Evolutionary conservation across 2,113 vertebrate species (phyloP).

Genomic region (Sebastes fasciatus): DNA sequence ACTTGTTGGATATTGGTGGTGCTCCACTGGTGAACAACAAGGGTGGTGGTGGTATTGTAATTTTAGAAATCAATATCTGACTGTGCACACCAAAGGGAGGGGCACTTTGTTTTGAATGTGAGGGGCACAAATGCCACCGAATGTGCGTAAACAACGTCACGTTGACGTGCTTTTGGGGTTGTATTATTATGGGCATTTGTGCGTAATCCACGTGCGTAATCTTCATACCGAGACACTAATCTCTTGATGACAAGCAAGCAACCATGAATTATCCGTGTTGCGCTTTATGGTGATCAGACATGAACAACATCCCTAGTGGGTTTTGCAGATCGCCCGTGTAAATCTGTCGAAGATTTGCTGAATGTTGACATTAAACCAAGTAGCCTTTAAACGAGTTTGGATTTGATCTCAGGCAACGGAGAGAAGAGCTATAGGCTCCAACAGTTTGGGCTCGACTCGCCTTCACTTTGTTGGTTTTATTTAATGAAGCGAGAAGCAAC

Average conservation of each 20-base stretch:
- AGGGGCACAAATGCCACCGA: slow-evolving; percentile 14
- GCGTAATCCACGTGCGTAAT: slow-evolving; percentile 23
- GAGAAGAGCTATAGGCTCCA: background rate
- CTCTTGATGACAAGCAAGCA: background rate
- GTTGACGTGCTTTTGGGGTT: slow-evolving; percentile 19
- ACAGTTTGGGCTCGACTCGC: background rate
- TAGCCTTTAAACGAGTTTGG: background rate
- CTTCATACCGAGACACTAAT: background rate
- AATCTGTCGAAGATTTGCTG: background rate
- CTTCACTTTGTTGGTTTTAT: slow-evolving; percentile 19
- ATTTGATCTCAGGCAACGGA: background rate
- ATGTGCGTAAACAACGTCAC: slow-evolving; percentile 35
- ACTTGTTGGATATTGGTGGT: too few species aligned
- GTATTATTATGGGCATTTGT: slow-evolving; percentile 1
- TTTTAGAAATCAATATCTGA: background rate
- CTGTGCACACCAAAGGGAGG: slow-evolving; percentile 4
- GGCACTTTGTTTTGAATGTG: slow-evolving; percentile 2
- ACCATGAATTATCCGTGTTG: background rate
- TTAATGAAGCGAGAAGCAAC: slow-evolving; percentile 2
- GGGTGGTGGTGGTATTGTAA: background rate
- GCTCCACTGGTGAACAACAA: background rate
- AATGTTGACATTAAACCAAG: background rate
- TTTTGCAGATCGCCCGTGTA: background rate
- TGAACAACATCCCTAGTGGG: background rate
- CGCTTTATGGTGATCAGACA: too few species aligned